Evolutionary conservation across 2,888 invertebrate species (phyloP), one percentile per base, ranked within the genome.

Genomic region (Amiota mariae): DNA sequence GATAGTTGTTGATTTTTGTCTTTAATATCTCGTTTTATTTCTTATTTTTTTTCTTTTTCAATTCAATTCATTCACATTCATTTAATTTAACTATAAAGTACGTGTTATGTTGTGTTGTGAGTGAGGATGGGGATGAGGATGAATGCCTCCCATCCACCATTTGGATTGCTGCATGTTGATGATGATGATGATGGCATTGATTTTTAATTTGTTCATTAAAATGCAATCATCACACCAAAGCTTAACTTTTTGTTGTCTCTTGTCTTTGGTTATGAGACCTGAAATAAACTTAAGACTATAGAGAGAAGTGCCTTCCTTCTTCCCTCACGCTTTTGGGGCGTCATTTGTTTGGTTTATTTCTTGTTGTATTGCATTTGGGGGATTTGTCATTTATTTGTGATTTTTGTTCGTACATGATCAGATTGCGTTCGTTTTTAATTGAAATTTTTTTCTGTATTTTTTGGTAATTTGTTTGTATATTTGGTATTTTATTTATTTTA

Each of bases 161-260:
- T 36, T 36, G 36, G 36, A 6, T 49, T 54, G 76, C 76, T 36
- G 36, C 36, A 36, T 36, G 36, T 6, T 36, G 36, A 74, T 76
- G 79, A 76, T 85, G 86, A 36, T 36, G 36, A 36, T 36, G 36
- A 74, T 76, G 79, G 76, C 86, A 87, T 85, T 87, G 87, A 84
- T 87, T 85, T 85, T 87, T 88, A 88, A 87, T 88, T 85, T 83
- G 81, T 81, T 81, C 86, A 88, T 88, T 88, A 88, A 88, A 87
- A 88, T 87, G 87, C 88, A 85, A 88, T 88, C 87, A 86, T 87
- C 84, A 84, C 87, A 79, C 79, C 79, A 76, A 73, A 47, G 71
- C 71, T 48, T 49, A 15, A 57, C 13, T 13, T 61, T 49, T 51
- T 51, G 13, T 51, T 51, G 13, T n/a, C 3, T 51, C 12, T 12